Evolutionary conservation across 2,888 invertebrate species (phyloP).

Genomic region (Andrena minutula): DNA sequence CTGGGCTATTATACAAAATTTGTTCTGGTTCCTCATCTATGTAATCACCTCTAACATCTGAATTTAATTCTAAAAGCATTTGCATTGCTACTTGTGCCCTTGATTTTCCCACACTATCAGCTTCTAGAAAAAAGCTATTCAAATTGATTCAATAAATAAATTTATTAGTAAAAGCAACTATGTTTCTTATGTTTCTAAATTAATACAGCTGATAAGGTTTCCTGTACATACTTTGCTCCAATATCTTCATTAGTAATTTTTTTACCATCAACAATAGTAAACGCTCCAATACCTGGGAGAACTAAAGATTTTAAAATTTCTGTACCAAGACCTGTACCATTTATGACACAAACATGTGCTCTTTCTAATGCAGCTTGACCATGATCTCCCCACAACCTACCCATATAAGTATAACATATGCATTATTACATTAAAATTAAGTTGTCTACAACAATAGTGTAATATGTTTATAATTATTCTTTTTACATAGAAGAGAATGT

Average conservation of each 20-base stretch:
- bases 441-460: background rate
- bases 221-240: conserved; percentile 92
- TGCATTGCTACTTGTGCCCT: conserved; percentile 94
- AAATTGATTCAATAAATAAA: conserved; percentile 46
- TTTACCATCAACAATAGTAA: conserved; percentile 96
- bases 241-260: conserved; percentile 96
- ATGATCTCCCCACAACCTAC: conserved; percentile 98
- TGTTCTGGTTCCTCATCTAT: conserved; percentile 95
- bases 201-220: background rate
- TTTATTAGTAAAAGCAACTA: background rate
- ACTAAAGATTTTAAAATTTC: conserved; percentile 98
- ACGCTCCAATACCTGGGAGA: conserved; percentile 96
- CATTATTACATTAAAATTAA: background rate
- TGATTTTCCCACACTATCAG: conserved; percentile 92
- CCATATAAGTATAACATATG: background rate
- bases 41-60: conserved; percentile 96
- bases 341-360: conserved; percentile 96
- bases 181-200: too few relatives aligned
- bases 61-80: conserved; percentile 94
- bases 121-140: conserved; percentile 94
- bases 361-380: conserved; percentile 95
- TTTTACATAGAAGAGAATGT: background rate
- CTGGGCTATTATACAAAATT: conserved; percentile 93
- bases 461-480: background rate
- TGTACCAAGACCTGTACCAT: conserved; percentile 96